phyloP scores from a whole-genome alignment of 2,888 invertebrate species.

The Chrysopilus asiliformis region DNA sequence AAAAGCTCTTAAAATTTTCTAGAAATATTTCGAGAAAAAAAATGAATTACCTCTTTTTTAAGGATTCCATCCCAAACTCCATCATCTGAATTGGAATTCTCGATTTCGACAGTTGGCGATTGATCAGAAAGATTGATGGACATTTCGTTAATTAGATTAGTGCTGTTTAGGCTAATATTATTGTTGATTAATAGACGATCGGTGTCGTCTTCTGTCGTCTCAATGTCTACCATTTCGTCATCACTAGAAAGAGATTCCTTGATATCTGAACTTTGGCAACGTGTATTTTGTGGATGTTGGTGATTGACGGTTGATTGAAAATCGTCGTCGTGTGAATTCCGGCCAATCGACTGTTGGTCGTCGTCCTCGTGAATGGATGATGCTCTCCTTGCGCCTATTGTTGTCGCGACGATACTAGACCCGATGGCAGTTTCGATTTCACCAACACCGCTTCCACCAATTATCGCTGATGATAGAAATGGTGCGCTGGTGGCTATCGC shows the following conservation, averaged over 20 bases:
- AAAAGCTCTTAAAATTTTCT: neutral
- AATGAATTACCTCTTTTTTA: slow-evolving; percentile 9
- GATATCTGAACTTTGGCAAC: slow-evolving; percentile 27
- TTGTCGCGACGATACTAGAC: too few relatives aligned
- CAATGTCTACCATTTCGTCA: slow-evolving; percentile 75
- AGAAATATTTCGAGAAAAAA: neutral
- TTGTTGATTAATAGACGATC: too few relatives aligned
- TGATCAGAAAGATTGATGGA: slow-evolving; percentile 2
- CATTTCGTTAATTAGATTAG: too few relatives aligned
- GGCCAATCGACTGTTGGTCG: slow-evolving; percentile 15
- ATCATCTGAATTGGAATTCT: slow-evolving; percentile 9
- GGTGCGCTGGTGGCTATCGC: neutral
- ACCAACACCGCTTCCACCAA: too few relatives aligned
- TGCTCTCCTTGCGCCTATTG: neutral
- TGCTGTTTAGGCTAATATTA: too few relatives aligned
- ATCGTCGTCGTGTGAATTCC: slow-evolving; percentile 31
- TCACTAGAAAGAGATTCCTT: slow-evolving; percentile 40
- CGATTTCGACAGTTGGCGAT: slow-evolving; percentile 8
- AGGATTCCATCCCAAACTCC: slow-evolving; percentile 10
- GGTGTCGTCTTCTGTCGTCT: slow-evolving; percentile 73
- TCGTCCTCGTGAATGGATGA: slow-evolving; percentile 16
- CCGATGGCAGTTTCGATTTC: too few relatives aligned
- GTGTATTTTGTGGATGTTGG: too few relatives aligned
- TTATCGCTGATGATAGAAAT: neutral
- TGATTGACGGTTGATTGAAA: too few relatives aligned